These are phyloP conservation scores for Cheilosia pagana DNA, from an alignment of 2,888 invertebrate genomes.

Conservation along the genomic window DNA sequence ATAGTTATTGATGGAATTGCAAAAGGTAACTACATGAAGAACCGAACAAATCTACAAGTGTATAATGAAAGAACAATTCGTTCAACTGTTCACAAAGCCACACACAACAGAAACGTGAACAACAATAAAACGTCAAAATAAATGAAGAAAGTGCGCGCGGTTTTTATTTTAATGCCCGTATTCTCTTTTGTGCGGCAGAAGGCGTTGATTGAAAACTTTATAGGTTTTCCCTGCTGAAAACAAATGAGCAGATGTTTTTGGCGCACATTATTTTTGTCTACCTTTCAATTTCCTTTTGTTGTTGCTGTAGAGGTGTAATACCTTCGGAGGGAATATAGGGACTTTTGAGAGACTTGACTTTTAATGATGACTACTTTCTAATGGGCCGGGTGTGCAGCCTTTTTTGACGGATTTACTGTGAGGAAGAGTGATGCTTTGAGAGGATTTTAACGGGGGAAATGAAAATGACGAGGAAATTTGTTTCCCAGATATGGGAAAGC, in stretches of 20 bases:
- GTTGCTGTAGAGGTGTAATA: not conserved
- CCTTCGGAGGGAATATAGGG: not conserved
- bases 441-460: not conserved
- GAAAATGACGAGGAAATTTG: not conserved
- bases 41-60: not conserved
- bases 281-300: not conserved
- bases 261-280: not conserved
- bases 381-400: not conserved
- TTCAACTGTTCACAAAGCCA: not conserved
- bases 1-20: conserved; percentile 8
- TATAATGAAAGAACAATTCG: conserved; percentile 1
- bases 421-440: not conserved
- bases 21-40: conserved; percentile 15
- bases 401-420: not conserved
- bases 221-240: conserved; percentile 19
- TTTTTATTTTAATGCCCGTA: conserved; percentile 23
- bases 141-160: conserved; percentile 33
- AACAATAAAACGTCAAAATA: conserved; percentile 32
- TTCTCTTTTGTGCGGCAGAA: conserved; percentile 21
- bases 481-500: not conserved
- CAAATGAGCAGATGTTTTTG: conserved; percentile 11
- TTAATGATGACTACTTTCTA: not conserved
- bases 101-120: conserved; percentile 14
- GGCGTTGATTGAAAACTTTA: conserved; percentile 45
- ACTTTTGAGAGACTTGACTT: not conserved